phyloP scores from a whole-genome alignment of 1,140 invertebrate genomes.

The Prorops nasuta region DNA sequence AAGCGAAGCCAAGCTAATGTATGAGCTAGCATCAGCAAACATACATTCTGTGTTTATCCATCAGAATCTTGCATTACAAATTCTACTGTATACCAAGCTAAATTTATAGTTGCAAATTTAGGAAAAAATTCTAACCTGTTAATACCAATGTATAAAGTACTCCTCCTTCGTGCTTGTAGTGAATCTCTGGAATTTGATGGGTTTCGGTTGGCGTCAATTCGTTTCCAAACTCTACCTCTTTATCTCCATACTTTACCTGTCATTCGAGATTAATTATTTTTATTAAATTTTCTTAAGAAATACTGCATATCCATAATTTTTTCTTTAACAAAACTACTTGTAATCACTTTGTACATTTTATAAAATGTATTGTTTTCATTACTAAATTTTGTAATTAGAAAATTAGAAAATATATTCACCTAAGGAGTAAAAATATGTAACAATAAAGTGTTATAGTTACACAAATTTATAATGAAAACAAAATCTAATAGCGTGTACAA shows the following conservation, averaged over 20 bases:
- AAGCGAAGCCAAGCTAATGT: constrained; percentile 9
- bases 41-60: neutral
- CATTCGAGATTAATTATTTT: constrained; percentile 1
- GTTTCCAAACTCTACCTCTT: constrained; percentile 56
- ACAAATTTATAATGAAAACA: neutral
- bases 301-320: neutral
- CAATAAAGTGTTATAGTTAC: neutral
- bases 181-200: constrained; percentile 48
- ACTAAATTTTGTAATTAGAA: neutral
- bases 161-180: constrained; percentile 55
- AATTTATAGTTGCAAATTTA: neutral
- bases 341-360: constrained; percentile 2
- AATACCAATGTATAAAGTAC: constrained; percentile 64
- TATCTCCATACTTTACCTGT: constrained; percentile 51
- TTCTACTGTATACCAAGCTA: neutral
- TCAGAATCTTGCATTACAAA: too few species aligned
- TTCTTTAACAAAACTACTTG: neutral
- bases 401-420: neutral
- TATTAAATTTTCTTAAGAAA: neutral
- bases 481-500: too few species aligned
- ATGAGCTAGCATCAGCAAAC: neutral
- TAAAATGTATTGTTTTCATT: neutral
- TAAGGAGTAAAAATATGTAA: neutral
- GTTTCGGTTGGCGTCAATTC: constrained; percentile 57
- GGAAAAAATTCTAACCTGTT: constrained; percentile 51